Conservation (phyloP, 2,797 vertebrate species). For the Aulostomus chinensis region DNA sequence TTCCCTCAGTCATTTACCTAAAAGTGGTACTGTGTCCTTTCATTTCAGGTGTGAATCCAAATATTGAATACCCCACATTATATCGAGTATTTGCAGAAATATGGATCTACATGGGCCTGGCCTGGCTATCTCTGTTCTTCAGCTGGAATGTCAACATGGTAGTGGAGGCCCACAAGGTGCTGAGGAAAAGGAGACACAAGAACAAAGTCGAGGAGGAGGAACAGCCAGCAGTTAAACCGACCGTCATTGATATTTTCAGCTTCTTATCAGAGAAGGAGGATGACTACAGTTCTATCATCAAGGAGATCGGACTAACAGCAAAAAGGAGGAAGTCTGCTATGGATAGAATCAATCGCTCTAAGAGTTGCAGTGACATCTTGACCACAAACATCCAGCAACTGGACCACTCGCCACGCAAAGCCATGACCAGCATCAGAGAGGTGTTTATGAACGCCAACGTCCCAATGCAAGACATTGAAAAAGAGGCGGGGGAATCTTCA, state of each 20-base stretch:
- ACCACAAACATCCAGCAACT: slow-evolving; percentile 71
- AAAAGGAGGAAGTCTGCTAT: slow-evolving; percentile 35
- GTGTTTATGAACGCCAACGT: slow-evolving; percentile 61
- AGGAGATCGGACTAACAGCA: slow-evolving; percentile 82
- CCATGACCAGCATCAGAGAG: slow-evolving; percentile 76
- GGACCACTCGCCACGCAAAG: slow-evolving; percentile 74
- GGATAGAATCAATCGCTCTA: slow-evolving; percentile 67
- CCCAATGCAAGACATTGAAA: not conserved
- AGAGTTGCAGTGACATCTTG: slow-evolving; percentile 74
- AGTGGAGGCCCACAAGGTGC: slow-evolving; percentile 92
- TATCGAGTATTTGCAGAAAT: slow-evolving; percentile 91
- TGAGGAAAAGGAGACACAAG: slow-evolving; percentile 89
- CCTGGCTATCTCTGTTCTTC: slow-evolving; percentile 98
- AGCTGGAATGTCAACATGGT: slow-evolving; percentile 99
- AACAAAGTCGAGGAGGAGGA: slow-evolving; percentile 64
- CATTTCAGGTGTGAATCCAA: slow-evolving; percentile 89
- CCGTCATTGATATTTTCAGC: slow-evolving; percentile 89
- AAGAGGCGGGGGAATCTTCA: slow-evolving; percentile 4
- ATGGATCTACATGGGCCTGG: slow-evolving; percentile 96
- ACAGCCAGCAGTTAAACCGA: slow-evolving; percentile 42
- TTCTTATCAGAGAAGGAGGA: slow-evolving; percentile 90
- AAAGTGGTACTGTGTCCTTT: not conserved
- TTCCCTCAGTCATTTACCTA: not conserved
- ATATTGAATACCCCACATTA: slow-evolving; percentile 83
- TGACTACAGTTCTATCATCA: slow-evolving; percentile 93